Base-by-base conservation (phyloP, 2,797 vertebrate species). In the Miichthys miiuy region DNA sequence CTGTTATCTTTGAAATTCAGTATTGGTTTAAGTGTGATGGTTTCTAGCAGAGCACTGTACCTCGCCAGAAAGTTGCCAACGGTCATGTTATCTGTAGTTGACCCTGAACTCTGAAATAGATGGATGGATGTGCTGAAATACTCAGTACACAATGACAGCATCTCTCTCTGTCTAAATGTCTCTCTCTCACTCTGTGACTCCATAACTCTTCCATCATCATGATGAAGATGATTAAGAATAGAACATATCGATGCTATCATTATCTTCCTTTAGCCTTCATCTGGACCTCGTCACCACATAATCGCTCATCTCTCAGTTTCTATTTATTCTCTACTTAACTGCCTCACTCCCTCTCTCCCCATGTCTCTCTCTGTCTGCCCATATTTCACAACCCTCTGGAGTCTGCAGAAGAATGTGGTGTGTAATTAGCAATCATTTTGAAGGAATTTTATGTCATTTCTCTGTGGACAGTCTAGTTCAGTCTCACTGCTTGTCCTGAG, bases 361-460 rank as follows among this genome's bases (percentile, higher is more conserved):
- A 25, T 56, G 44, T 6, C 17, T 20, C 17, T 30, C 0, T 2
- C 25, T 44, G 1, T n/a, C 30, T 65, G 34, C 66, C 56, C 63
- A 77, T 77, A 84, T 90, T 90, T 86, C 87, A 73, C 73, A 87
- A 87, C 74, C 73, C 86, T 75, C 81, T 58, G 77, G 87, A 83
- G 82, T 73, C 64, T 54, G 38, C 9, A 50, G 69, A 92, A 68
- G 74, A 88, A 92, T 90, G 79, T 23, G 27, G 62, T 86, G 71
- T 84, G 85, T 80, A 88, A 87, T 89, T 82, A 91, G 48, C 63
- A 54, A 73, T 78, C 16, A 81, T 85, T 86, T 77, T 2, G 0
- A 47, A 66, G 79, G 83, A 82, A 79, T 87, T 74, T 66, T 82
- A 51, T 41, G 57, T 58, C 48, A 87, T 88, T 82, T 82, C 63